A percentile compares a stretch with the other conserved stretches of the same genome.
Conservation (phyloP, 2,113 vertebrate species). For the Pavo muticus region DNA sequence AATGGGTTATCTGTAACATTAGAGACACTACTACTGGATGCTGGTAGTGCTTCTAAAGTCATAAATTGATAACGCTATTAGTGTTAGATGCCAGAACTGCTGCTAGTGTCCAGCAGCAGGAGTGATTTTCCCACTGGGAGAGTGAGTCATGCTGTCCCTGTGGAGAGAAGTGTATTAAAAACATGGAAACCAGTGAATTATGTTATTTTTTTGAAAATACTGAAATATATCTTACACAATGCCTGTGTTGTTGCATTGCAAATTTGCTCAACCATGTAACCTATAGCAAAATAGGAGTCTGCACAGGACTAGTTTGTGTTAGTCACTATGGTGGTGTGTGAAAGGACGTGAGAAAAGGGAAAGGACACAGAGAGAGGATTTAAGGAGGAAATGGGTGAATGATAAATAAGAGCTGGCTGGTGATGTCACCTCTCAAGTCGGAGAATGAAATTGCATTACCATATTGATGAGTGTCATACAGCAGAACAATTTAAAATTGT, state of each 20-base stretch:
- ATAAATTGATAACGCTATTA: conserved; percentile 67
- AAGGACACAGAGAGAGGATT: neutral
- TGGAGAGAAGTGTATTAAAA: conserved; percentile 65
- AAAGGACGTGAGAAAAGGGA: neutral
- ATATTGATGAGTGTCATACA: neutral
- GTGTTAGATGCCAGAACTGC: conserved; percentile 52
- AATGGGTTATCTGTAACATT: conserved; percentile 45
- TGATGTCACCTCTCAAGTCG: neutral
- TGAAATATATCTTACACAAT: conserved; percentile 16
- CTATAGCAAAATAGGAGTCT: neutral
- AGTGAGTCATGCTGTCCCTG: conserved; percentile 49
- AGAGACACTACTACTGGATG: conserved; percentile 27
- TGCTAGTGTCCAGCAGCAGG: conserved; percentile 39
- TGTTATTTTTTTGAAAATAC: conserved; percentile 43
- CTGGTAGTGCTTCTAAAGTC: conserved; percentile 48
- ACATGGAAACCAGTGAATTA: conserved; percentile 48
- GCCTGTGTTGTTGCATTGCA: conserved; percentile 26
- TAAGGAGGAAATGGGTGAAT: neutral
- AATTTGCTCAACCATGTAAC: neutral
- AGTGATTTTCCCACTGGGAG: conserved; percentile 63
- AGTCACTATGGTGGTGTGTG: neutral
- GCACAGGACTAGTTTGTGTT: neutral
- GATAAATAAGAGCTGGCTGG: neutral
- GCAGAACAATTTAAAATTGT: neutral
- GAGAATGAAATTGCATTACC: neutral